Percentiles rank a stretch among this genome's conserved stretches.
phyloP scores from a whole-genome alignment of 37 sponge, comb jelly and placozoan species.

The Cladorhizidae sp. region DNA sequence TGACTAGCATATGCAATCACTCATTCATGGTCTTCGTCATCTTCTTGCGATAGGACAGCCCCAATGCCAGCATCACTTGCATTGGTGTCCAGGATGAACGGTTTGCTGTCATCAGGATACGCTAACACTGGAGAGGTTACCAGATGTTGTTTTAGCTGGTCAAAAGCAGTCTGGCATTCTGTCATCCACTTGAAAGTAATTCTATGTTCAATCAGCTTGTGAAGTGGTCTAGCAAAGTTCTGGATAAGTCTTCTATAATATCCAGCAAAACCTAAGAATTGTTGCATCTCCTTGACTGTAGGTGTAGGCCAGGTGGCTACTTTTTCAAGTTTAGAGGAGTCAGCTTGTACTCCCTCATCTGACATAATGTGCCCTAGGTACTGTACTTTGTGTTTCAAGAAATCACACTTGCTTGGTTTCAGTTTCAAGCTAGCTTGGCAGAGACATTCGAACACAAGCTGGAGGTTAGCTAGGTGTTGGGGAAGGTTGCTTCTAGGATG shows the following conservation, averaged over 20 bases:
- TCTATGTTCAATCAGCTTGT: not conserved
- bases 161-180: constrained; percentile 3
- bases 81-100: not conserved
- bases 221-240: not conserved
- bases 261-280: not conserved
- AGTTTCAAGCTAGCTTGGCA: constrained; percentile 3
- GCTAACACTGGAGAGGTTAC: not conserved
- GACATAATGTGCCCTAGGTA: too few relatives aligned
- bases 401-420: not conserved
- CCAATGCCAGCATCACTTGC: not conserved
- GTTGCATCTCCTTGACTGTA: not conserved
- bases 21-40: not conserved
- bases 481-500: too few relatives aligned
- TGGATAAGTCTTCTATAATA: constrained; percentile 2
- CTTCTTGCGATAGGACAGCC: not conserved
- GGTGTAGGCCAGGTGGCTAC: not conserved
- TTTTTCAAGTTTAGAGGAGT: too few relatives aligned
- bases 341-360: too few relatives aligned
- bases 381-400: too few relatives aligned
- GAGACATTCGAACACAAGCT: too few relatives aligned
- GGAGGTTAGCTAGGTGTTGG: too few relatives aligned
- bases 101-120: not conserved
- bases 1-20: not conserved
- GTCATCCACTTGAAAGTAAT: not conserved
- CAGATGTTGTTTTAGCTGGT: not conserved